Percentiles rank a stretch among this genome's conserved stretches.
Conservation (phyloP, 2,888 invertebrate genomes). For the Tryphoninae sp. region DNA sequence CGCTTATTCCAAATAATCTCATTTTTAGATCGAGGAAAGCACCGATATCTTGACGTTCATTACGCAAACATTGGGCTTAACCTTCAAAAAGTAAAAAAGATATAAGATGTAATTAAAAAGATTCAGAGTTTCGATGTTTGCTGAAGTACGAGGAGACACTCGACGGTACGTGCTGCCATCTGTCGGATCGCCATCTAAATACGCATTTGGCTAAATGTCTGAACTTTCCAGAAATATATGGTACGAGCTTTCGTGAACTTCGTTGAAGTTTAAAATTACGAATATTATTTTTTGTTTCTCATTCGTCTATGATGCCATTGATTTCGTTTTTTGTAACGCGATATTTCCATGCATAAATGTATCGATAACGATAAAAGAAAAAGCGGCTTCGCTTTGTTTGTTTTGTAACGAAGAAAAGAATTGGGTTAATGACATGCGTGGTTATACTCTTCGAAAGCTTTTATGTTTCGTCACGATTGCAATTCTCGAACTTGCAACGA, state of each 20-base stretch:
- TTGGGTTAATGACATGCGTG: slow-evolving; percentile 27
- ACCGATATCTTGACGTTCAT: slow-evolving; percentile 95
- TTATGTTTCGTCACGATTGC: background rate
- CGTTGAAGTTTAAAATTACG: background rate
- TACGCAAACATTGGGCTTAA: slow-evolving; percentile 87
- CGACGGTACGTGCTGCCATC: background rate
- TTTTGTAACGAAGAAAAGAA: slow-evolving; percentile 7
- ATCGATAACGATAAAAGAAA: slow-evolving; percentile 1
- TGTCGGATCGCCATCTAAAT: slow-evolving; percentile 1
- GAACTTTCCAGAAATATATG: slow-evolving; percentile 17
- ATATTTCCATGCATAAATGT: slow-evolving; percentile 36
- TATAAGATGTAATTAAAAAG: slow-evolving; percentile 11
- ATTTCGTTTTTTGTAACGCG: slow-evolving; percentile 10
- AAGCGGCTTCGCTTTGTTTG: background rate
- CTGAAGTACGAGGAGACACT: slow-evolving; percentile 7
- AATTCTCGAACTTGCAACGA: background rate
- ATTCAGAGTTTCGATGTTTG: slow-evolving; percentile 28
- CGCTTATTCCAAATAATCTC: slow-evolving; percentile 62
- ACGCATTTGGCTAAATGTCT: slow-evolving; percentile 20
- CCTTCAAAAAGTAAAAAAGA: slow-evolving; percentile 81
- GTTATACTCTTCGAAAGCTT: background rate
- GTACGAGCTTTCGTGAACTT: slow-evolving; percentile 41
- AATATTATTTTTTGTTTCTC: background rate
- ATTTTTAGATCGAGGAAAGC: slow-evolving; percentile 93
- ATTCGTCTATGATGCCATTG: background rate